Evolutionary conservation across 23 tunicate species (phyloP).

Genomic region (Trididemnum nubilum): DNA sequence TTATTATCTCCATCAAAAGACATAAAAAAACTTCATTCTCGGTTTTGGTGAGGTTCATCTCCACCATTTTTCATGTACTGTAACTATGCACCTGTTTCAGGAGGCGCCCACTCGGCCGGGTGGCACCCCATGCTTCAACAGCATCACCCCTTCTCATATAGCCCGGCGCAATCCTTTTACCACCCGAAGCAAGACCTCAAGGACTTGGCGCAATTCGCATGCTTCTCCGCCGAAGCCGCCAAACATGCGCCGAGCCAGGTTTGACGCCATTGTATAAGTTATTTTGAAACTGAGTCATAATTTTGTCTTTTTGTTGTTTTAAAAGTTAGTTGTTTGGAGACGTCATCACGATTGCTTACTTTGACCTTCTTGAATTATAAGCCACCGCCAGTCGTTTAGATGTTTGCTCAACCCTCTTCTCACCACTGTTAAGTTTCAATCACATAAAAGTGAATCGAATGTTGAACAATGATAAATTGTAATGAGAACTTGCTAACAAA

Average conservation of each 20-base stretch:
- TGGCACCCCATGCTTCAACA: constrained; percentile 90
- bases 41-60: no score
- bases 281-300: not conserved
- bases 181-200: constrained; percentile 92
- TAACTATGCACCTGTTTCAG: not conserved
- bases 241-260: constrained; percentile 92
- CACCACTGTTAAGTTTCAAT: no score
- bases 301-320: no score
- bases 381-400: not conserved
- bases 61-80: no score
- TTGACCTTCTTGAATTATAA: not conserved
- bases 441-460: no score
- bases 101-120: constrained; percentile 60
- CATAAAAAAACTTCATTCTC: no score
- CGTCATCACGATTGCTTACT: not conserved
- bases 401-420: no score
- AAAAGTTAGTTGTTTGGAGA: no score
- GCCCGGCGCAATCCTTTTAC: constrained; percentile 62
- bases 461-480: not conserved
- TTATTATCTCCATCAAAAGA: no score
- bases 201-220: constrained; percentile 95
- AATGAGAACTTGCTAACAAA: not conserved
- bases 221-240: constrained; percentile 91
- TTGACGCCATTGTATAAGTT: no score
- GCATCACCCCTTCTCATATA: constrained; percentile 66